A percentile compares a stretch with the other conserved stretches of the same genome.
Conservation (phyloP, 2,113 vertebrate species). For the Rana temporaria region DNA sequence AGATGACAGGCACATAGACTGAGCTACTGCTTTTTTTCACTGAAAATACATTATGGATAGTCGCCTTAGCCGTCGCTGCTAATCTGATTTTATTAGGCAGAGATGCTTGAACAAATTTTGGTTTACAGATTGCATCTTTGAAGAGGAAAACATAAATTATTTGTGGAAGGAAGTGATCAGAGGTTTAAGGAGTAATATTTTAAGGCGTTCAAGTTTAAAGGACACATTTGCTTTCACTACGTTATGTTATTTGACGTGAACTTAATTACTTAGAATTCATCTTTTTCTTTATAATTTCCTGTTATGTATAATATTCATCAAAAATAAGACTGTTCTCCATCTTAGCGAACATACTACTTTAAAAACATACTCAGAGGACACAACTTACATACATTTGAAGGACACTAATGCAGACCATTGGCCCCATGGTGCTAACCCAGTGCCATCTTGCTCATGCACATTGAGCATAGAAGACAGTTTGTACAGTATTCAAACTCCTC, state of each 20-base stretch:
- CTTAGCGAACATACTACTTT: too few species aligned
- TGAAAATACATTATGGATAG: slow-evolving; percentile 57
- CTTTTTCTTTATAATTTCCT: too few species aligned
- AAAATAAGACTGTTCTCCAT: too few species aligned
- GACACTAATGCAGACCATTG: too few species aligned
- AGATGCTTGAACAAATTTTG: slow-evolving; percentile 51
- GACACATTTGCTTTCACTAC: slow-evolving; percentile 9
- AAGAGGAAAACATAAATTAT: slow-evolving; percentile 56
- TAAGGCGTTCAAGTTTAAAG: slow-evolving; percentile 44
- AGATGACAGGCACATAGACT: slow-evolving; percentile 62
- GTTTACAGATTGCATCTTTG: slow-evolving; percentile 56
- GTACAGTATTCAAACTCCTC: too few species aligned
- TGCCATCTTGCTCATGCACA: too few species aligned
- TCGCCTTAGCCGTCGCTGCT: slow-evolving; percentile 52
- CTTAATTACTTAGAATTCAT: slow-evolving; percentile 9
- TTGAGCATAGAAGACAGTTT: too few species aligned
- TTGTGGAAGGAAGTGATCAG: slow-evolving; percentile 43
- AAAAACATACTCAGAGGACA: too few species aligned
- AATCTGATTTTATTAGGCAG: slow-evolving; percentile 59
- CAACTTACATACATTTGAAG: too few species aligned
- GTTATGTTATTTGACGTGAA: background rate
- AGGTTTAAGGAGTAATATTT: slow-evolving; percentile 51
- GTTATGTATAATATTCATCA: too few species aligned
- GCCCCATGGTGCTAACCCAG: too few species aligned
- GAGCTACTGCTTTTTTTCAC: slow-evolving; percentile 56